phyloP scores from a whole-genome alignment of 2,797 vertebrate species.

The Myotis pilosus region DNA sequence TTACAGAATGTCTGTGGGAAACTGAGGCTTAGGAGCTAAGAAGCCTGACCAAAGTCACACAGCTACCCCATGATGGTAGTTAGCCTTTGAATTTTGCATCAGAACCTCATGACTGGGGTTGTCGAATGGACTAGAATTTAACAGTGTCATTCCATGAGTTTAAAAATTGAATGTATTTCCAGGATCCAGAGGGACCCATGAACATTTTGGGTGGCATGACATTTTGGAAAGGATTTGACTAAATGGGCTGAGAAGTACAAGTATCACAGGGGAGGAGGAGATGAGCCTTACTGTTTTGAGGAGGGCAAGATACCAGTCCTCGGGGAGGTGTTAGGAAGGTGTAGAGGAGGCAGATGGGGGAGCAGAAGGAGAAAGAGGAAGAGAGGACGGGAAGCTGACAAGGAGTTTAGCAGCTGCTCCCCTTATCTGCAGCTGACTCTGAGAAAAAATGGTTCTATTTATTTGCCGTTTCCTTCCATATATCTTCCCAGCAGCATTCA shows the following conservation, averaged over 20 bases:
- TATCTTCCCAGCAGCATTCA: conserved; percentile 78
- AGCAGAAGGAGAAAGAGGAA: neutral
- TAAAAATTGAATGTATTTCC: neutral
- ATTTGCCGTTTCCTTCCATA: conserved; percentile 76
- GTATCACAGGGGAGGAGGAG: neutral
- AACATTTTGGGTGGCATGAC: neutral
- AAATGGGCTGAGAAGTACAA: neutral
- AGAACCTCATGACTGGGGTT: neutral
- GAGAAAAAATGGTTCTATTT: conserved; percentile 71
- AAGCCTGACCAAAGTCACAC: neutral
- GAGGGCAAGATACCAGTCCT: neutral
- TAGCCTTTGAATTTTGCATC: neutral
- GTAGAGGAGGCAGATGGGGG: neutral
- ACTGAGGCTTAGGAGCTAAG: neutral
- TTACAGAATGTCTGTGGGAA: neutral
- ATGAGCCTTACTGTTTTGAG: neutral
- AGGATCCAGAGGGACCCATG: neutral
- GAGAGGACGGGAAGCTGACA: neutral
- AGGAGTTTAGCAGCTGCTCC: conserved; percentile 55
- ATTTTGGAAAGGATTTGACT: neutral
- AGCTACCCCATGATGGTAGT: neutral
- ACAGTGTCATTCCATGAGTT: neutral
- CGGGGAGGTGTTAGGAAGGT: neutral
- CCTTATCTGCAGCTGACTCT: conserved; percentile 52
- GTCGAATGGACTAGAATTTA: neutral